Conservation (phyloP, 2,797 vertebrate genomes). For the Melanotaenia trifasciata region DNA sequence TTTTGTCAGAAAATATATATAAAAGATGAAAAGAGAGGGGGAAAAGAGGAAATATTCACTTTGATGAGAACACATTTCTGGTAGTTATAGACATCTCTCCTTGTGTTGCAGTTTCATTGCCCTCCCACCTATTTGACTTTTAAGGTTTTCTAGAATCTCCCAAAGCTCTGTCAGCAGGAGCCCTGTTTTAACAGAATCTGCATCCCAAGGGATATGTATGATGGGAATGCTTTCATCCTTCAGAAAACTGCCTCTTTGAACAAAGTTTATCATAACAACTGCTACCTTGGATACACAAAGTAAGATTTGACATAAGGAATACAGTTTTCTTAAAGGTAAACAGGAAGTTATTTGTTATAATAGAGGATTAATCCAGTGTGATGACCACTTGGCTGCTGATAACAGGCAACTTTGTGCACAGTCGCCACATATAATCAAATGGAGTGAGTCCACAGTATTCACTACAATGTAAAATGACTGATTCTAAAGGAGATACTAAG, state of each 20-base stretch:
- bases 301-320: constrained; percentile 1
- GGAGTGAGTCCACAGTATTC: neutral
- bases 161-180: constrained; percentile 60
- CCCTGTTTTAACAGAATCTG: constrained; percentile 57
- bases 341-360: constrained; percentile 53
- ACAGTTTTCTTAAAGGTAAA: constrained; percentile 46
- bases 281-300: constrained; percentile 23
- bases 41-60: constrained; percentile 58
- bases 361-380: constrained; percentile 45
- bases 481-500: neutral
- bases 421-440: constrained; percentile 30
- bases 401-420: constrained; percentile 37
- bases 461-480: neutral
- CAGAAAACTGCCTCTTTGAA: constrained; percentile 29
- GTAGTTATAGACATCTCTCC: constrained; percentile 45
- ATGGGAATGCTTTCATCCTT: constrained; percentile 73
- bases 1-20: constrained; percentile 72
- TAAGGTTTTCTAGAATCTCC: constrained; percentile 68
- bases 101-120: constrained; percentile 57
- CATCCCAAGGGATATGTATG: constrained; percentile 52
- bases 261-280: constrained; percentile 47
- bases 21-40: constrained; percentile 65
- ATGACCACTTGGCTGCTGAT: constrained; percentile 35
- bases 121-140: constrained; percentile 54
- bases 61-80: constrained; percentile 69